Conservation (phyloP, 2,797 vertebrate species). For the Bradypodion pumilum region DNA sequence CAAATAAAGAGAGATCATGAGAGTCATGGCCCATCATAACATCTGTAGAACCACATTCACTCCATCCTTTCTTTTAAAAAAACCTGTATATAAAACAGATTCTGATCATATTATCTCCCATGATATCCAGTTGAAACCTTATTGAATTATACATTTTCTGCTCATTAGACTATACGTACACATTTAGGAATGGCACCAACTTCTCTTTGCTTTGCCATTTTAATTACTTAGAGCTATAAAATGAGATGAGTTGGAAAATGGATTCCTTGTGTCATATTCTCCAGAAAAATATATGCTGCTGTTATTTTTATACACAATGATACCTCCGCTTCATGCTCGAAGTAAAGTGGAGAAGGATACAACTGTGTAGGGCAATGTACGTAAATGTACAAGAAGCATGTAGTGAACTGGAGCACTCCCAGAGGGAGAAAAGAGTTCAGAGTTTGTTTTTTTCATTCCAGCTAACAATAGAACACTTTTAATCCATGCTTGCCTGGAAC, state of each 20-base stretch:
- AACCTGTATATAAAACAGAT: not conserved
- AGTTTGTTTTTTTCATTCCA: not conserved
- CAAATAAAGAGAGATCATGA: not conserved
- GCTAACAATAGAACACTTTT: not conserved
- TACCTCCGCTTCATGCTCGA: not conserved
- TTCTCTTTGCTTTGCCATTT: not conserved
- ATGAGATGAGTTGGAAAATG: not conserved
- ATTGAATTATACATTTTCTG: slow-evolving; percentile 1
- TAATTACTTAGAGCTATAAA: not conserved
- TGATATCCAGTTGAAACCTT: not conserved
- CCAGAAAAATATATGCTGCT: slow-evolving; percentile 7
- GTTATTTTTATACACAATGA: slow-evolving; percentile 6
- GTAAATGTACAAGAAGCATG: no score
- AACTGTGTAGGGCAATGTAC: not conserved
- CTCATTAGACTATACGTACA: not conserved
- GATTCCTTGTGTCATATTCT: slow-evolving; percentile 6
- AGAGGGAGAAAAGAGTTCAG: not conserved
- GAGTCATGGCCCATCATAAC: not conserved
- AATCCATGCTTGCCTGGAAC: not conserved
- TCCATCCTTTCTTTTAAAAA: not conserved
- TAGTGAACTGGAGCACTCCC: not conserved
- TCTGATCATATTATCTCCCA: not conserved
- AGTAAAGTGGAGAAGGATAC: not conserved
- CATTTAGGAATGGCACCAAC: not conserved
- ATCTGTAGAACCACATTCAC: not conserved